Evolutionary conservation across 2,113 vertebrate genomes (phyloP).

Genomic region (Amphiprion percula): DNA sequence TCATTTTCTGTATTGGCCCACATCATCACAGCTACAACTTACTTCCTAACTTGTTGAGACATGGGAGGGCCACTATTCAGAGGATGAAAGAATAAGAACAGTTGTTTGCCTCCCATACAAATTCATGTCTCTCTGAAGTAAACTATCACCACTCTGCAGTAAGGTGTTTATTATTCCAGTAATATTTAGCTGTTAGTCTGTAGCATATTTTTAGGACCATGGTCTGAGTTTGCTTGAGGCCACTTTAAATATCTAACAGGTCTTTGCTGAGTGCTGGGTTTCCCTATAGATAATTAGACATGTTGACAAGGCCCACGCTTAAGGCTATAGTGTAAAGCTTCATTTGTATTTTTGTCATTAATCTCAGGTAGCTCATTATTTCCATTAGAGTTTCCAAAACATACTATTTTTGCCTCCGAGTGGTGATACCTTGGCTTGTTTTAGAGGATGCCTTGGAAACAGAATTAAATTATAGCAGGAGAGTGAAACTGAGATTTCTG

Average conservation of each 20-base stretch:
- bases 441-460: slow-evolving; percentile 8
- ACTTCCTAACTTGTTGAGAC: not conserved
- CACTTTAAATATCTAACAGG: slow-evolving; percentile 14
- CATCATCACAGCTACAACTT: too few species aligned
- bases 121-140: too few species aligned
- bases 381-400: slow-evolving; percentile 13
- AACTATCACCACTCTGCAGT: not conserved
- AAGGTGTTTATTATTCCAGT: not conserved
- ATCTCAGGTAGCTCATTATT: slow-evolving; percentile 47
- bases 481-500: not conserved
- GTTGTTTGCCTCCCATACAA: too few species aligned
- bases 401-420: slow-evolving; percentile 1
- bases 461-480: slow-evolving; percentile 16
- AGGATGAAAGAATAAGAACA: not conserved
- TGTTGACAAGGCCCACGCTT: slow-evolving; percentile 35
- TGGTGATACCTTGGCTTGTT: slow-evolving; percentile 7
- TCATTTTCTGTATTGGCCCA: too few species aligned
- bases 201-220: slow-evolving; percentile 1
- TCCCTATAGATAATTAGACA: slow-evolving; percentile 24
- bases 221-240: slow-evolving; percentile 31
- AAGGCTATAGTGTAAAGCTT: slow-evolving; percentile 22
- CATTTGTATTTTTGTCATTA: slow-evolving; percentile 16
- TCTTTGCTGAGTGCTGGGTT: slow-evolving; percentile 13
- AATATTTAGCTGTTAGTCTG: not conserved
- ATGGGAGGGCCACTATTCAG: not conserved